Evolutionary conservation across 2,113 vertebrate species (phyloP), one percentile per base, ranked within the genome.

Genomic region (Mohoua ochrocephala): DNA sequence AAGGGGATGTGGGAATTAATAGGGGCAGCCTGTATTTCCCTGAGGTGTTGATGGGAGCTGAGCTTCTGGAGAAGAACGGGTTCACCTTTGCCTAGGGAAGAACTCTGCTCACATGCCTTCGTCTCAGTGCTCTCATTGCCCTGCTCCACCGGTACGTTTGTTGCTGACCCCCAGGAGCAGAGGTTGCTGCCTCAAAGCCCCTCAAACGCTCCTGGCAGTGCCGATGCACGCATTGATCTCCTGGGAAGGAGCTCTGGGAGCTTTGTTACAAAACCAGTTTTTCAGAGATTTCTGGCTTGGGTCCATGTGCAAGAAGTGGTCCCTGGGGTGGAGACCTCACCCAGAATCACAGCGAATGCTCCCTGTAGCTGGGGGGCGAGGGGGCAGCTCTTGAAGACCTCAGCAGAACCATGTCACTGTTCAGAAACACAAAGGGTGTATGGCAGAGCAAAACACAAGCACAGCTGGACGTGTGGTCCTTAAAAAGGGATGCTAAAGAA

Each of bases 101-200:
- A 41, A 39, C 21, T 33, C 54, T 10, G 59, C 45, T 78, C 83
- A 15, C 7, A 4, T 13, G 4, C 4, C 27, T 56, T 4, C 18
- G 12, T 52, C 60, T 42, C 4, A 0, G 0, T 47, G 44, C 33
- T 53, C 79, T 42, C 13, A 14, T 12, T 1, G 0, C 53, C 44
- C 71, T 44, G 23, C 20, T 91, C 8, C 0, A 16, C 27, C 3
- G 5, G 17, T 26, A 5, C 7, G 4, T 76, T 83, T 1, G 0
- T 41, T 60, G 68, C 65, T 88, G 70, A 54, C 56, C 70, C 47
- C 24, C 4, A 0, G 39, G 23, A 73, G 19, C 80, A 68, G 30
- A 65, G 39, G 22, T 16, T 56, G 81, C n/a, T 68, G 57, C 44
- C 15, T 63, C 61, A 17, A 17, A 84, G 50, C 41, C 49, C 44